Evolutionary conservation across 35 echinoderm and acorn worm genomes (phyloP).

Genomic region (Holothuria glaberrima): DNA sequence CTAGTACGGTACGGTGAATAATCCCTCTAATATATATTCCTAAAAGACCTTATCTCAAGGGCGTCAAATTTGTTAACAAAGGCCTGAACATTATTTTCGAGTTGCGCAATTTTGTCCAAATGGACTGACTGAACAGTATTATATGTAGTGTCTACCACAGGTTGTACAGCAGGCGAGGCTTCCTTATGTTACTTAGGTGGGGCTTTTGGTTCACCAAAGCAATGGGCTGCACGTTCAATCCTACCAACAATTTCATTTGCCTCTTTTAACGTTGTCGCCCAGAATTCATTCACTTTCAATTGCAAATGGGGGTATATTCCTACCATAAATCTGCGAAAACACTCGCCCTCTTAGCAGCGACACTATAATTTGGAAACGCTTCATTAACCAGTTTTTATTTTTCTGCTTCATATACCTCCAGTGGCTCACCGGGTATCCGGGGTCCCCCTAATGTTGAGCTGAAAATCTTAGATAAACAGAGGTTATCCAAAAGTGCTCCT

Average conservation of each 20-base stretch:
- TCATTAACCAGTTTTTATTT: conserved; percentile 9
- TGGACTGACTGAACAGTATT: too few relatives aligned
- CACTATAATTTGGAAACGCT: too few relatives aligned
- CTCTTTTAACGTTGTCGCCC: neutral
- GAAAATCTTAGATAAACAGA: neutral
- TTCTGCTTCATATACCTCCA: conserved; percentile 41
- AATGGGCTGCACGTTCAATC: neutral
- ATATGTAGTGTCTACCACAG: too few relatives aligned
- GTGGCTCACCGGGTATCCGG: conserved; percentile 16
- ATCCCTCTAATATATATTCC: conserved; percentile 1
- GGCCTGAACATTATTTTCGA: conserved; percentile 6
- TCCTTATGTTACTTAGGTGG: too few relatives aligned
- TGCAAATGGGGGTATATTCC: conserved; percentile 31
- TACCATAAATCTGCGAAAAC: conserved; percentile 21
- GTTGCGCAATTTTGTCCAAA: neutral
- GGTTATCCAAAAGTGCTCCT: conserved; percentile 6
- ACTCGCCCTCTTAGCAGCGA: conserved; percentile 37
- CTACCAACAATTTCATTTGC: too few relatives aligned
- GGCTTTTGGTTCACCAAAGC: neutral
- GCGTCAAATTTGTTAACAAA: neutral
- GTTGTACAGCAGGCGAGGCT: too few relatives aligned
- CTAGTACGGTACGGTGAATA: neutral
- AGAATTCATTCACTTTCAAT: too few relatives aligned
- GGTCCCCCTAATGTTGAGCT: neutral
- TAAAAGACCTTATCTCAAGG: neutral